Base-by-base conservation (phyloP, 2,113 vertebrate species). In the Philantomba maxwellii region DNA sequence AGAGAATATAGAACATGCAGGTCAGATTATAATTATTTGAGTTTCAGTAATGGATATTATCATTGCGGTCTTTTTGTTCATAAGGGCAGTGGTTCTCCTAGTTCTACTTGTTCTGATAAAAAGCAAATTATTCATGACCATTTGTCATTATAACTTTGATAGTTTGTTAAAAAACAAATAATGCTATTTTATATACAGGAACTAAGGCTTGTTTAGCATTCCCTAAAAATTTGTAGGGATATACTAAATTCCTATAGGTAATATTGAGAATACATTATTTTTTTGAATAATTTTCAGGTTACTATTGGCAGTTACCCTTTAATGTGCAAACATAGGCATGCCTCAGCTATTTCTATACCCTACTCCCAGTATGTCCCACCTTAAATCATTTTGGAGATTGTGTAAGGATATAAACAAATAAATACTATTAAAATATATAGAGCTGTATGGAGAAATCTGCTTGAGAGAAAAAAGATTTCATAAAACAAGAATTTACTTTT, bases 141-240 rank as follows among this genome's bases (percentile, higher is more conserved):
- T 4, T 89, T 21, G 57, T 66, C 15, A 78, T 89, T 82, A 16
- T 77, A 88, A 82, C 19, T 90, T 84, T 81, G 87, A 55, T 21
- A 57, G 51, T 49, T 91, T 6, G 8, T 95, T 97, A 89, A 91
- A 96, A 96, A 95, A n/a, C 7, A 82, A 91, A 80, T 93, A 62
- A 83, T 73, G 57, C 36, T 93, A 12, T 70, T 39, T 64, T 94
- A 80, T 51, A 86, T 91, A 97, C 43, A 94, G 86, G 43, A 94
- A 86, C 60, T 70, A 13, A 82, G 45, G 16, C 25, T 96, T 94
- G 23, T 83, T 93, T 73, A 39, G 39, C 55, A 57, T 55, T 88
- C 15, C 21, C 62, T 55, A 19, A 60, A 36, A 87, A 14, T 60
- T 81, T 96, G 57, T 25, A 70, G 51, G 17, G 11, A 49, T 94